Evolutionary conservation across 2,113 vertebrate species (phyloP), one percentile per base, ranked within the genome.

Genomic region (Myotis lucifugus): DNA sequence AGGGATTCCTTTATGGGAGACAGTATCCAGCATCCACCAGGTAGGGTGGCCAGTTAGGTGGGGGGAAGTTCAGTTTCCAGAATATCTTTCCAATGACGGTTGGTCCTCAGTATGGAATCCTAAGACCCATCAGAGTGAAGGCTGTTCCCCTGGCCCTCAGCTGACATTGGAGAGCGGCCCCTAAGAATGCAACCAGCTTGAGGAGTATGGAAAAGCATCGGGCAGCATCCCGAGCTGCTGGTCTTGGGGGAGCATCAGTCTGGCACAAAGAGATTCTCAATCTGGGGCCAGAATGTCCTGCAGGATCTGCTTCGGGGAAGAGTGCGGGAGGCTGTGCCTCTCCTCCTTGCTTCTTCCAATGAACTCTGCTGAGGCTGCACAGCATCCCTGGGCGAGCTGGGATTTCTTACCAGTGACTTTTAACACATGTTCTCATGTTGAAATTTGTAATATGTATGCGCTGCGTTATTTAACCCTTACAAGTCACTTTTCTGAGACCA

Each of bases 1-100:
- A 76, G 18, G 48, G 66, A 48, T 10, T 61, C n/a, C 21, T 81
- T 37, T 13, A 21, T 19, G 34, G 77, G 14, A 3, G 34, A 48
- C 0, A 15, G 42, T n/a, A 13, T 10, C 15, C 21, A 1, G 42
- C 50, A 13, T 7, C 15, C 21, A 1, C 1, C n/a, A 34, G 54
- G 34, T 32, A 81, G 42, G 34, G 11, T 18, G 37, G 67, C 37
- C 70, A 59, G 21, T n/a, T 64, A 42, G n/a, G 29, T 8, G 0
- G 0, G 25, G 50, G 83, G 15, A 8, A 10, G 4, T 25, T 78
- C 27, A 8, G 66, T 42, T 81, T 88, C 59, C 50, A 70, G 70
- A 76, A 37, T 32, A 37, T 34, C 73, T 54, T 93, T 46, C 6
- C 21, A 6, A 0, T 76, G 37, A 93, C 3, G 42, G 37, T 18